Evolutionary conservation across 2,888 invertebrate genomes (phyloP).

Genomic region (Watsonalla binaria): DNA sequence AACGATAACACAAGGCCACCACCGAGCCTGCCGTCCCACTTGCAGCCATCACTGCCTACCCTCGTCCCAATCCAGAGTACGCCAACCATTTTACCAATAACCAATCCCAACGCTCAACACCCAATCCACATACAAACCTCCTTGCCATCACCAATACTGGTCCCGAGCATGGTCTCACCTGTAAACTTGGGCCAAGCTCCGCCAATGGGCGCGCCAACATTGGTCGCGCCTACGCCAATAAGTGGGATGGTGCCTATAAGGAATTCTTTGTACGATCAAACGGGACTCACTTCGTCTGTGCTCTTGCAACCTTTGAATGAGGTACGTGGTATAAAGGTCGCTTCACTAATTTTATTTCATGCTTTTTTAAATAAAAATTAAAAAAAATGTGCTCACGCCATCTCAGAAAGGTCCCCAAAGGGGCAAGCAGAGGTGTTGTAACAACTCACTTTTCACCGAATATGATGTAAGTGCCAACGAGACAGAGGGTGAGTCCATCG

Average conservation of each 20-base stretch:
- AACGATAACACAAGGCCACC: slow-evolving; percentile 48
- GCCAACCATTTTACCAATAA: slow-evolving; percentile 29
- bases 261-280: slow-evolving; percentile 62
- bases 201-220: slow-evolving; percentile 32
- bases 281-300: slow-evolving; percentile 62
- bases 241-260: slow-evolving; percentile 68
- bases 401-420: no score
- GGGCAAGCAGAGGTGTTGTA: no score
- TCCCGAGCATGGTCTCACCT: slow-evolving; percentile 31
- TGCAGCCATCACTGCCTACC: slow-evolving; percentile 51
- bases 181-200: slow-evolving; percentile 41
- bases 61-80: slow-evolving; percentile 49
- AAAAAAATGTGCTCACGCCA: no score
- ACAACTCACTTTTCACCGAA: no score
- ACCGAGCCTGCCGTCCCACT: slow-evolving; percentile 37
- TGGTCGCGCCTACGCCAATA: slow-evolving; percentile 47
- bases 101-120: slow-evolving; percentile 10
- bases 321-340: slow-evolving; percentile 30
- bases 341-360: no score
- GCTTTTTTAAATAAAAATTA: no score
- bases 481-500: no score
- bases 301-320: slow-evolving; percentile 67
- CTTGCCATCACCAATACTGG: slow-evolving; percentile 10
- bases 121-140: slow-evolving; percentile 23
- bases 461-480: no score